Conservation (phyloP, 2,113 vertebrate genomes). For the Myotis yumanensis region DNA sequence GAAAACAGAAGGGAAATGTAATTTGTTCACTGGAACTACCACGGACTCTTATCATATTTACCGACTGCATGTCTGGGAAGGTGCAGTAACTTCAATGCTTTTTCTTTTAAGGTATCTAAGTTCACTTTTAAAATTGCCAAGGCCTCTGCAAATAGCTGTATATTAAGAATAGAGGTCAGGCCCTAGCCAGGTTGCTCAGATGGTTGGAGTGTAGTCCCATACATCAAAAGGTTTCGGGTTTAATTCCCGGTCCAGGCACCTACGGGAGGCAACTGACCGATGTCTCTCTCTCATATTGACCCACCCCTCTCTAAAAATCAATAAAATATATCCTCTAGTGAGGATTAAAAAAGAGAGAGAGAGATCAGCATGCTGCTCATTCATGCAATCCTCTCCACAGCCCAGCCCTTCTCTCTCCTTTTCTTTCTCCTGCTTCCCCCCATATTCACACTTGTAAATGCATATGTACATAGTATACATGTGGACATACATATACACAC, state of each 20-base stretch:
- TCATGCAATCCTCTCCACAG: background rate
- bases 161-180: background rate
- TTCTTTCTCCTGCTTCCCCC: background rate
- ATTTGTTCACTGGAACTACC: background rate
- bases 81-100: background rate
- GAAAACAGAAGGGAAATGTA: background rate
- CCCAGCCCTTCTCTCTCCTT: background rate
- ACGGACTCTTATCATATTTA: background rate
- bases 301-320: background rate
- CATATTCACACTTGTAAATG: background rate
- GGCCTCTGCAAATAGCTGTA: background rate
- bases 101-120: background rate
- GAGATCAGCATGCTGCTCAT: background rate
- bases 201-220: no score
- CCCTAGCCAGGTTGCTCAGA: no score
- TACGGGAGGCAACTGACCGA: no score
- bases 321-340: background rate
- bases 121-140: background rate
- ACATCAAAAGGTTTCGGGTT: no score
- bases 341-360: background rate
- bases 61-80: background rate
- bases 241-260: no score
- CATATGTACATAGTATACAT: rapidly evolving
- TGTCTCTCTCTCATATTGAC: background rate
- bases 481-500: background rate